phyloP scores from a whole-genome alignment of 2,888 invertebrate species.

The Luperina nickerlii region DNA sequence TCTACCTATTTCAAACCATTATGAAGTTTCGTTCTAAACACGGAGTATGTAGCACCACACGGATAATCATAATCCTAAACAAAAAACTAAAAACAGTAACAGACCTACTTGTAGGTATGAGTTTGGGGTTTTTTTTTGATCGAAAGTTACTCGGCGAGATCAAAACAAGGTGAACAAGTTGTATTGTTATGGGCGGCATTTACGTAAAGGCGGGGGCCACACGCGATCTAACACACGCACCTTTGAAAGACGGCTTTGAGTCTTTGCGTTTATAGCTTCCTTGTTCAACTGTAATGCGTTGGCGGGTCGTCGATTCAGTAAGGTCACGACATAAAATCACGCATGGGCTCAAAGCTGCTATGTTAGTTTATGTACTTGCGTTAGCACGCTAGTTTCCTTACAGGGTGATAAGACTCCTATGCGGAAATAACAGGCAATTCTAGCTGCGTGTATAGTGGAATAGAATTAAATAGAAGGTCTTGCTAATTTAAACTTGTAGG shows the following conservation, averaged over 20 bases:
- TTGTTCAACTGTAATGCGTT: constrained; percentile 60
- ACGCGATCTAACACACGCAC: constrained; percentile 67
- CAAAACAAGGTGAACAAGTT: constrained; percentile 62
- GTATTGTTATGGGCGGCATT: constrained; percentile 63
- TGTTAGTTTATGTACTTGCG: constrained; percentile 37
- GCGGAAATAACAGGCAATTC: constrained; percentile 46
- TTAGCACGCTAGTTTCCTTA: constrained; percentile 51
- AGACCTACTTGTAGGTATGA: neutral
- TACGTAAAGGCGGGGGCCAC: constrained; percentile 59
- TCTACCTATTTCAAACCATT: constrained; percentile 1
- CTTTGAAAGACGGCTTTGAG: constrained; percentile 52
- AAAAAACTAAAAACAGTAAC: constrained; percentile 24
- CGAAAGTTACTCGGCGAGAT: constrained; percentile 50
- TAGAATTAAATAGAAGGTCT: constrained; percentile 26
- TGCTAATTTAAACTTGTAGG: constrained; percentile 3
- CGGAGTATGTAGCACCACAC: neutral
- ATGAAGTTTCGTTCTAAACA: constrained; percentile 9
- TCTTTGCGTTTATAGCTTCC: constrained; percentile 62
- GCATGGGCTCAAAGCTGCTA: constrained; percentile 41
- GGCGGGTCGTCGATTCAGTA: constrained; percentile 53
- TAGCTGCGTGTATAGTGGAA: constrained; percentile 20
- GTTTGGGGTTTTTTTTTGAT: constrained; percentile 41
- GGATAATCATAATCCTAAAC: constrained; percentile 22
- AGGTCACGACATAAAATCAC: constrained; percentile 58
- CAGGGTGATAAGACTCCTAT: constrained; percentile 39